phyloP scores from a whole-genome alignment of 2,888 invertebrate species.

The Eurytoma adleriae region DNA sequence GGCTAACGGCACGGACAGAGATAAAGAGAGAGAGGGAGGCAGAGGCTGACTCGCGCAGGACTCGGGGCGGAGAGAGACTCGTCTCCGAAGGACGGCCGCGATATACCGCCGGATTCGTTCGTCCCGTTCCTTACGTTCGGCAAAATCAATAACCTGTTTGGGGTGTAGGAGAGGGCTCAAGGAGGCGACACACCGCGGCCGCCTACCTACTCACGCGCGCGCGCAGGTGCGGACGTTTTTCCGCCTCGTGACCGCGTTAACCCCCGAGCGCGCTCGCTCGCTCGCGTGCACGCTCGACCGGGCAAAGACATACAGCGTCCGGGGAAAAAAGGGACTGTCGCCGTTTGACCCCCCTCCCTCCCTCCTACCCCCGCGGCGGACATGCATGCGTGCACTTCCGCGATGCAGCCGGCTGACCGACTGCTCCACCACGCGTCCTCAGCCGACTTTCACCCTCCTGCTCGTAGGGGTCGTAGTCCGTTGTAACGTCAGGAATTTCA shows the following conservation, averaged over 20 bases:
- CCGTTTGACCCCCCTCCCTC: neutral
- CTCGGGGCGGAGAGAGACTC: slow-evolving; percentile 10
- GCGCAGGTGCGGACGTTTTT: slow-evolving; percentile 32
- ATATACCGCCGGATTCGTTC: neutral
- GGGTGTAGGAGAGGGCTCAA: slow-evolving; percentile 4
- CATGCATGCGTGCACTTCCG: slow-evolving; percentile 8
- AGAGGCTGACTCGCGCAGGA: neutral
- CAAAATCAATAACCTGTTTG: slow-evolving; percentile 50
- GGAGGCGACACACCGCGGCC: slow-evolving; percentile 3
- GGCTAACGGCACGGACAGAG: no score
- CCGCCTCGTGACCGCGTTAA: slow-evolving; percentile 43
- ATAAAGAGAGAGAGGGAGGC: neutral
- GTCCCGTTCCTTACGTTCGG: slow-evolving; percentile 38
- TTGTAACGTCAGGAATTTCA: no score
- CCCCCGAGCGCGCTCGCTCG: no score
- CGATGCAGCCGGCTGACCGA: neutral
- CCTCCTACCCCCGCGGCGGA: neutral
- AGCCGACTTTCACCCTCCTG: no score
- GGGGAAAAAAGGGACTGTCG: neutral
- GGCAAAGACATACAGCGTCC: neutral
- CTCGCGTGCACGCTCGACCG: neutral
- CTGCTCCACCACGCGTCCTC: neutral
- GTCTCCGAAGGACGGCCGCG: neutral
- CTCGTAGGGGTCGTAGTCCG: no score
- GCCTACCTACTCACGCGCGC: neutral